A percentile compares a stretch with the other conserved stretches of the same genome.
Conservation (phyloP, 2,888 invertebrate genomes). For the Cantharis lateralis region DNA sequence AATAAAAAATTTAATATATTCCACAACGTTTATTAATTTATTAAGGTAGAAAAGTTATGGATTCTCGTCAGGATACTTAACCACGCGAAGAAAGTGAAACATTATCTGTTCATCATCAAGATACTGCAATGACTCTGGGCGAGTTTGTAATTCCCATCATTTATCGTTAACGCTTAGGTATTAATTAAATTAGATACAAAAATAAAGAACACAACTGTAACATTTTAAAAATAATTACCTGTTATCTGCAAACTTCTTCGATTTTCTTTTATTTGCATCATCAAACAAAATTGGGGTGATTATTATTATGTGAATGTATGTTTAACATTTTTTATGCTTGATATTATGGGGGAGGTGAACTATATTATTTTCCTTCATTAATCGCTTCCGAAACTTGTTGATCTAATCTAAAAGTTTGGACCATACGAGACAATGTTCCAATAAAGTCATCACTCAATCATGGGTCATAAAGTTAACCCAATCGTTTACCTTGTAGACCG, state of each 20-base stretch:
- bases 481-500: constrained; percentile 17
- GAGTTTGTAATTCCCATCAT: neutral
- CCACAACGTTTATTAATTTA: neutral
- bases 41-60: neutral
- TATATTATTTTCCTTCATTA: constrained; percentile 6
- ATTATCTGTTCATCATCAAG: neutral
- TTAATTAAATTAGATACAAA: neutral
- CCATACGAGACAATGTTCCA: constrained; percentile 23
- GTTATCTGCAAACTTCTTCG: neutral
- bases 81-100: neutral
- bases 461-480: constrained; percentile 33
- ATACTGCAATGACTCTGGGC: neutral
- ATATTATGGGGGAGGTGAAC: neutral
- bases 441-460: constrained; percentile 38
- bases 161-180: neutral
- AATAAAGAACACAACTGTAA: neutral
- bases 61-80: neutral
- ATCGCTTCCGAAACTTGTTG: constrained; percentile 29
- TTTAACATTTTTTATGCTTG: neutral
- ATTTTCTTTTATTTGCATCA: neutral
- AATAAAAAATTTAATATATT: neutral
- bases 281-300: neutral
- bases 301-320: neutral
- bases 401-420: constrained; percentile 30
- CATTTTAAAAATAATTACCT: neutral